Conservation (phyloP, 1,140 invertebrate genomes). For the Bombus difficillimus region DNA sequence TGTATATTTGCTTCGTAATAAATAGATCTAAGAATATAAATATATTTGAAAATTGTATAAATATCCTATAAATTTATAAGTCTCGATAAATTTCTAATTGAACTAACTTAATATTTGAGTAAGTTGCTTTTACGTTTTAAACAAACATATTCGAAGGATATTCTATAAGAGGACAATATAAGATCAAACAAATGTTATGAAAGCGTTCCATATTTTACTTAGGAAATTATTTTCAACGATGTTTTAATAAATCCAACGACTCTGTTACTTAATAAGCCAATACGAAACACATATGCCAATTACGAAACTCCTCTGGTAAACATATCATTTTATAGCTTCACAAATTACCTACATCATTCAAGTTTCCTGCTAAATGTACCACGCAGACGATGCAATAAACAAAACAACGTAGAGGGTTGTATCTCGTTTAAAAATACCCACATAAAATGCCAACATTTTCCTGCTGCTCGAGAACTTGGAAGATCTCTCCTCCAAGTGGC, state of each 20-base stretch:
- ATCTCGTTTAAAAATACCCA: background rate
- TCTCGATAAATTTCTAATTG: background rate
- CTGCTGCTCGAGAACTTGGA: background rate
- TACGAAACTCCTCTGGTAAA: background rate
- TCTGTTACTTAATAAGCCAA: background rate
- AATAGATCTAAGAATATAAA: no score
- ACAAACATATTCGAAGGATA: background rate
- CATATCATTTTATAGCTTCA: background rate
- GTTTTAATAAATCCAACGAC: background rate
- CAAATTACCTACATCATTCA: slow-evolving; percentile 3
- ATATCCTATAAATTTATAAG: no score
- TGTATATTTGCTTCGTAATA: no score
- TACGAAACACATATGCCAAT: background rate
- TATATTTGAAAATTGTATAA: no score
- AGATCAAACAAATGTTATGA: background rate
- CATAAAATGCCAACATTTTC: background rate
- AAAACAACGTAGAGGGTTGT: background rate
- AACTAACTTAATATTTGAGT: background rate
- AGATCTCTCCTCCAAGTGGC: background rate
- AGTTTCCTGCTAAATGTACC: background rate
- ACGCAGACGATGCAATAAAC: background rate
- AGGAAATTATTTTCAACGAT: background rate
- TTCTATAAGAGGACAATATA: background rate
- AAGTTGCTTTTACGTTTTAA: no score
- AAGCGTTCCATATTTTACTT: background rate